Conservation (phyloP, 2,113 vertebrate species). For the Theristicus caerulescens region DNA sequence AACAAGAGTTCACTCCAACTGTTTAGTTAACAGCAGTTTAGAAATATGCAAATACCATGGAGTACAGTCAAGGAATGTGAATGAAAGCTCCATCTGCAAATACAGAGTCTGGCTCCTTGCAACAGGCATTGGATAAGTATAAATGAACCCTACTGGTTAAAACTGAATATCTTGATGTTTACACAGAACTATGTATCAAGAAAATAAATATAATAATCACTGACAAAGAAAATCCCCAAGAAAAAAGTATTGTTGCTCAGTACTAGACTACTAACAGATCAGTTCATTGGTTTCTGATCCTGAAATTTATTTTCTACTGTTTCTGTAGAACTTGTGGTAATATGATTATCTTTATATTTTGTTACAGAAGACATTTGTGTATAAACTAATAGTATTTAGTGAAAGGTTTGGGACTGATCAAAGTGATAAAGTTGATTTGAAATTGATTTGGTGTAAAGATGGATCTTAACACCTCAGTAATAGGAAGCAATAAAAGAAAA, state of each 20-base stretch:
- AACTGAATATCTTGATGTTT: background rate
- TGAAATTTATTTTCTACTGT: background rate
- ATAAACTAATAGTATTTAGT: background rate
- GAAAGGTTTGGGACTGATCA: background rate
- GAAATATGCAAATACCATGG: background rate
- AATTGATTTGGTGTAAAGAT: background rate
- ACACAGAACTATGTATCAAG: background rate
- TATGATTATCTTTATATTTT: background rate
- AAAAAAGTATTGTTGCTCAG: background rate
- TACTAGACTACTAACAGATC: background rate
- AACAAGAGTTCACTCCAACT: background rate
- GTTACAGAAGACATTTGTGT: background rate
- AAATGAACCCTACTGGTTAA: background rate
- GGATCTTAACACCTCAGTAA: background rate
- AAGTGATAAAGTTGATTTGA: background rate
- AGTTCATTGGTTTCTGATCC: background rate
- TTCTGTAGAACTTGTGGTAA: background rate
- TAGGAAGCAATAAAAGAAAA: background rate
- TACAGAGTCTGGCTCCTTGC: background rate
- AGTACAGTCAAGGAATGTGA: background rate
- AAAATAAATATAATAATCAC: background rate
- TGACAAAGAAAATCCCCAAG: background rate
- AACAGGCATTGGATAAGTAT: background rate
- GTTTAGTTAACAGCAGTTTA: background rate
- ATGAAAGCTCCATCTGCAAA: background rate